phyloP scores from a whole-genome alignment of 2,797 vertebrate species.

The Xiphorhynchus erythropygius region DNA sequence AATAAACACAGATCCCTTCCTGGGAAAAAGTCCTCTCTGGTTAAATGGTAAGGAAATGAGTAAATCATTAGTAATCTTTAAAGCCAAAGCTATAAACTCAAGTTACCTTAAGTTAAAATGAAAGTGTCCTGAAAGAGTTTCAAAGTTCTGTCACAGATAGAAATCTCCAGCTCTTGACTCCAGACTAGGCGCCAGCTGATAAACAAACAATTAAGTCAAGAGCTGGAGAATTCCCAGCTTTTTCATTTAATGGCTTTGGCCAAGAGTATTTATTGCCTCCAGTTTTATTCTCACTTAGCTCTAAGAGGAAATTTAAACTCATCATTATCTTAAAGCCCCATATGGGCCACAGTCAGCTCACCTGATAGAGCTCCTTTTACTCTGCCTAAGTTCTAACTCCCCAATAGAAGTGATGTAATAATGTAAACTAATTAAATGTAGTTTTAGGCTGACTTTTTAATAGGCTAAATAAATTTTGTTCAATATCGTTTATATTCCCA shows the following conservation, averaged over 20 bases:
- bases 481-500: constrained; percentile 79
- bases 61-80: constrained; percentile 94
- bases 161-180: constrained; percentile 83
- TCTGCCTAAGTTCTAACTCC: constrained; percentile 57
- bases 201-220: constrained; percentile 87
- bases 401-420: constrained; percentile 76
- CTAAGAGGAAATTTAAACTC: constrained; percentile 87
- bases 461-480: constrained; percentile 80
- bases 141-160: constrained; percentile 89
- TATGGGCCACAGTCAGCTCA: constrained; percentile 76
- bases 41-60: constrained; percentile 88
- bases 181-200: constrained; percentile 86
- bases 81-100: constrained; percentile 88
- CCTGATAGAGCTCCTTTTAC: constrained; percentile 74
- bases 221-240: constrained; percentile 87
- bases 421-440: constrained; percentile 78
- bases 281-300: constrained; percentile 87
- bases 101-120: constrained; percentile 89
- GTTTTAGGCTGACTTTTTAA: constrained; percentile 79
- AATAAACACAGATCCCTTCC: constrained; percentile 87
- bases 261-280: constrained; percentile 85
- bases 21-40: constrained; percentile 85
- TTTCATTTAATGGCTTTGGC: constrained; percentile 84
- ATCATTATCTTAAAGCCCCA: constrained; percentile 85
- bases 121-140: constrained; percentile 87